These are phyloP conservation scores for Ylistrum balloti DNA, from an alignment of 1,140 invertebrate species.

Conservation along the genomic window DNA sequence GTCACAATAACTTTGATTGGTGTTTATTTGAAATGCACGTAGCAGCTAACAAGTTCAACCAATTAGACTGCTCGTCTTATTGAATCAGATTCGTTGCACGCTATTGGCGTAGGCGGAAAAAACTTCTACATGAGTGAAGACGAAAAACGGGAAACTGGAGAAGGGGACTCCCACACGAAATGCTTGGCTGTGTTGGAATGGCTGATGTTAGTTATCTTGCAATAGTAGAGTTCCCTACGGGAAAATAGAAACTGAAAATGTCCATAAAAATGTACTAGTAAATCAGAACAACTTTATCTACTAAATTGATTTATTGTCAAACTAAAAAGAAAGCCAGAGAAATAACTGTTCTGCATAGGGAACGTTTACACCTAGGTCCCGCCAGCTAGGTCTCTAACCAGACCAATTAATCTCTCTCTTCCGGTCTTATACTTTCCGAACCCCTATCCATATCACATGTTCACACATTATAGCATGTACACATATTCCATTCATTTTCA, in stretches of 20 bases:
- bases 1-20: constrained; percentile 13
- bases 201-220: constrained; percentile 4
- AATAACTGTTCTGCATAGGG: background rate
- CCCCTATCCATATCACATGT: background rate
- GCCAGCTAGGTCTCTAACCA: background rate
- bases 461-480: too few relatives aligned
- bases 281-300: constrained; percentile 19
- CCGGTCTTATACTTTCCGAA: background rate
- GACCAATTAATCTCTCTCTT: background rate
- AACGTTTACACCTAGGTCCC: background rate
- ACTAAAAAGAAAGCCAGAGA: too few relatives aligned
- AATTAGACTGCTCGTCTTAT: background rate
- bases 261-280: background rate
- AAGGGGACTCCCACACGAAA: background rate
- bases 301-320: constrained; percentile 27
- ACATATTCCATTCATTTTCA: too few relatives aligned
- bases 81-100: background rate
- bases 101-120: constrained; percentile 12
- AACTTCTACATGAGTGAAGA: background rate
- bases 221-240: background rate
- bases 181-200: background rate
- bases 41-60: constrained; percentile 24
- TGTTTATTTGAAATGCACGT: constrained; percentile 23
- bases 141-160: background rate
- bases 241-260: constrained; percentile 28